phyloP scores from a whole-genome alignment of 2,888 invertebrate species.

The Drosophila conformis region DNA sequence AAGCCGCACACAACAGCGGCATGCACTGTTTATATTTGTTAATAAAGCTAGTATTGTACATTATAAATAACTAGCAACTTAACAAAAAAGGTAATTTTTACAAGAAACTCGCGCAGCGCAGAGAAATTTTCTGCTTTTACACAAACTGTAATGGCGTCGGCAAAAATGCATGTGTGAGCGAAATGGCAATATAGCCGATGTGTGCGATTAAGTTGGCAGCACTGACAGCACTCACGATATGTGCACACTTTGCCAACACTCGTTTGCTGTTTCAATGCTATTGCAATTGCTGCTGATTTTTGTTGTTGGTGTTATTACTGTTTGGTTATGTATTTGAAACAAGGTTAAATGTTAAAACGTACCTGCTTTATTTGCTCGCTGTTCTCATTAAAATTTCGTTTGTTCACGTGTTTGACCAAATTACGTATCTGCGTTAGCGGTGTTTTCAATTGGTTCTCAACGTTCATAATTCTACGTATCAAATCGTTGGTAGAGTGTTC shows the following conservation, averaged over 20 bases:
- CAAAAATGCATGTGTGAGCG: conserved; percentile 82
- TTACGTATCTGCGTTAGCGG: conserved; percentile 99
- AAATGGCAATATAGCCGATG: conserved; percentile 60
- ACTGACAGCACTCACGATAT: conserved; percentile 52
- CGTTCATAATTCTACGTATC: conserved; percentile 96
- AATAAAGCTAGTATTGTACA: conserved; percentile 50
- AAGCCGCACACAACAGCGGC: conserved; percentile 30
- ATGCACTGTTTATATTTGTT: conserved; percentile 32
- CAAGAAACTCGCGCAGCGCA: conserved; percentile 69
- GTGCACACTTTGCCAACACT: conserved; percentile 66
- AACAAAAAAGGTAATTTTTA: conserved; percentile 55
- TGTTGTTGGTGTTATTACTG: conserved; percentile 53
- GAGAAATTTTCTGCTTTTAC: conserved; percentile 81
- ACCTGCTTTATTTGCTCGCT: conserved; percentile 95
- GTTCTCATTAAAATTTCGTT: conserved; percentile 97
- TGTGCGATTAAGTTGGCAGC: conserved; percentile 65
- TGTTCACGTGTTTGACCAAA: conserved; percentile 97
- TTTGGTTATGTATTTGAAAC: conserved; percentile 65
- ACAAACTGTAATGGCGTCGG: conserved; percentile 85
- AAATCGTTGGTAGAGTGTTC: conserved; percentile 54
- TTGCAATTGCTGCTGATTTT: conserved; percentile 32
- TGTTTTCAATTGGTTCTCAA: conserved; percentile 99
- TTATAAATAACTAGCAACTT: conserved; percentile 64
- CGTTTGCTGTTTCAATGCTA: conserved; percentile 35
- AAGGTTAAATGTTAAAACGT: conserved; percentile 84